Base-by-base conservation (phyloP, 1,140 invertebrate genomes). In the Drosophila punjabiensis region DNA sequence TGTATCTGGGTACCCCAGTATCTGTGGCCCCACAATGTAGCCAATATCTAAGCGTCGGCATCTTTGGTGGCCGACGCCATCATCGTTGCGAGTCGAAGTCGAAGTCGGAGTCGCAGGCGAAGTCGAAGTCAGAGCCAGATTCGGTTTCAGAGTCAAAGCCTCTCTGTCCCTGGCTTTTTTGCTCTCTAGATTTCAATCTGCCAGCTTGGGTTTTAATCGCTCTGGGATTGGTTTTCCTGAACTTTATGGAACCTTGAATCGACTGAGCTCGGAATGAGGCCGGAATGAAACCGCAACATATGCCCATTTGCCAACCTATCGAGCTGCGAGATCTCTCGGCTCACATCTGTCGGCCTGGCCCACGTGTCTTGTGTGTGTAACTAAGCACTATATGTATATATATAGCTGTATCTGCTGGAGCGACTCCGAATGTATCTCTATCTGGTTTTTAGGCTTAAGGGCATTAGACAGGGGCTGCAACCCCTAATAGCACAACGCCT, bases 31-130 rank as follows among this genome's bases (percentile, higher is more conserved):
- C 66, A 74, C 64, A 69, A 82, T 79, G 76, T 69, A 71, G 76
- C 79, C 70, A 75, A 84, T 86, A 89, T 89, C 85, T 82, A 66
- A 63, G 39, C 56, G 76, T 80, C 79, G 86, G 86, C 86, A 90
- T 89, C 86, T 86, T 90, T 90, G 86, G 82, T 82, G 67, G 85
- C 79, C 65, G 62, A 53, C 75, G 71, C 66, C 75, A 70, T 70
- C 76, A 75, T 75, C 71, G 70, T 74, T 47, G 47, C 39, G 53
- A 76, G 53, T 33, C 37, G 30, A 50, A 43, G 32, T 47, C 41
- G 5, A 43, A 76, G 53, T 33, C 37, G 20, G 62, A 43, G 32
- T 47, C 41, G 5, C 28, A 70, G 14, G 5, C 50, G 14, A 24
- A 70, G 32, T 14, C 50, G 16, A 16, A 45, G 33, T 16, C 53